Evolutionary conservation across 1,140 invertebrate genomes (phyloP).

Genomic region (Steinernema feltiae): DNA sequence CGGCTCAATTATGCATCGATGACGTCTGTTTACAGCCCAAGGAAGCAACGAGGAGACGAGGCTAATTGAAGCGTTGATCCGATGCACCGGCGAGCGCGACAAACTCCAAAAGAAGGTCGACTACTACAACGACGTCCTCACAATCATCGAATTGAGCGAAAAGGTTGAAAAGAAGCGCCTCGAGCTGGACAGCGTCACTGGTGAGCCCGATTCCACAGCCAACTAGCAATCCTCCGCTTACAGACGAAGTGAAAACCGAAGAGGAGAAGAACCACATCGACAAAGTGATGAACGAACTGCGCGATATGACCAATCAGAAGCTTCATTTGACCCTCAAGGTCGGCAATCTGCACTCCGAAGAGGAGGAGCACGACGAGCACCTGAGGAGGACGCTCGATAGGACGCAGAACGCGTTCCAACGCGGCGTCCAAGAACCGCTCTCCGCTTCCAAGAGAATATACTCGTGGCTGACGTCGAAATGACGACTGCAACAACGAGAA

Average conservation of each 20-base stretch:
- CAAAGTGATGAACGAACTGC: not conserved
- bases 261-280: not conserved
- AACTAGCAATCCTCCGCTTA: not conserved
- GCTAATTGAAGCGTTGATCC: not conserved
- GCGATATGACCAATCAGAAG: not conserved
- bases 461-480: not conserved
- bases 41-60: not conserved
- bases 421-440: not conserved
- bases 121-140: constrained; percentile 10
- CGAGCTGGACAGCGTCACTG: not conserved
- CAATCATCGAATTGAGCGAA: not conserved
- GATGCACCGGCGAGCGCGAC: not conserved
- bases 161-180: not conserved
- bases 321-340: not conserved
- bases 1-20: not conserved
- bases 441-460: not conserved
- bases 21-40: not conserved
- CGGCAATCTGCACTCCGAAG: not conserved
- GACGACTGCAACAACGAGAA: not conserved
- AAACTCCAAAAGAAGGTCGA: constrained; percentile 5
- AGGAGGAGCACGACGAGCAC: constrained; percentile 5
- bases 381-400: not conserved
- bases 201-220: not conserved
- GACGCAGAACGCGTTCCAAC: not conserved
- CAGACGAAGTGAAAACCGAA: not conserved